Evolutionary conservation across 2,797 vertebrate genomes (phyloP), one percentile per base, ranked within the genome.

Genomic region (Eutrigla gurnardus): DNA sequence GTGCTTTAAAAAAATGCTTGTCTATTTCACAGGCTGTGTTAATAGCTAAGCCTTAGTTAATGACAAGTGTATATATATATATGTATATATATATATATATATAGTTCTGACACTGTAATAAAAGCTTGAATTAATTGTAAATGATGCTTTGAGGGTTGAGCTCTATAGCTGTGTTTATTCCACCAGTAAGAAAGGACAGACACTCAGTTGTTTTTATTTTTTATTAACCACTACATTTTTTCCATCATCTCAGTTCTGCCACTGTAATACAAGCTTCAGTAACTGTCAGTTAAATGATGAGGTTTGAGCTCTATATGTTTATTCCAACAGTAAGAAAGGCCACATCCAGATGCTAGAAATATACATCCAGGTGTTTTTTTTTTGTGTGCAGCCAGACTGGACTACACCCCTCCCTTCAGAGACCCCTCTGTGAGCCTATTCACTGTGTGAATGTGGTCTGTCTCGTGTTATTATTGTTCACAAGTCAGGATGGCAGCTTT

Each of bases 401-500:
- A 61, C 7, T 40, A 39, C 33, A 76, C 1, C 58, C 40, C 52
- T 11, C 53, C 50, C 62, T 37, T 45, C 42, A 53, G 25, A 65
- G 14, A 37, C 42, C 36, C 58, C 58, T 60, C 35, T 25, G 55
- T 65, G 54, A 68, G 47, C 4, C 42, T 35, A 0, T 37, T 58
- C 45, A 69, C 13, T 37, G 37, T 69, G 68, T 36, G 6, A 17
- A 40, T 66, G 32, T 74, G 74, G 42, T 45, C 39, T 32, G 36
- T 70, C 18, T 57, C 10, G 0, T 13, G 35, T 69, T 73, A n/a
- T 78, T 73, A 63, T 59, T 65, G 55, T 39, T 15, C 65, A 43
- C 52, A 46, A 25, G n/a, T 70, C 53, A 81, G 53, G 62, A 17
- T 42, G 61, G 73, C 42, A 58, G 45, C 39, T 58, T 35, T 54